A percentile compares a stretch with the other conserved stretches of the same genome.
Conservation (phyloP, 2,797 vertebrate species). For the Myotis pilosus region DNA sequence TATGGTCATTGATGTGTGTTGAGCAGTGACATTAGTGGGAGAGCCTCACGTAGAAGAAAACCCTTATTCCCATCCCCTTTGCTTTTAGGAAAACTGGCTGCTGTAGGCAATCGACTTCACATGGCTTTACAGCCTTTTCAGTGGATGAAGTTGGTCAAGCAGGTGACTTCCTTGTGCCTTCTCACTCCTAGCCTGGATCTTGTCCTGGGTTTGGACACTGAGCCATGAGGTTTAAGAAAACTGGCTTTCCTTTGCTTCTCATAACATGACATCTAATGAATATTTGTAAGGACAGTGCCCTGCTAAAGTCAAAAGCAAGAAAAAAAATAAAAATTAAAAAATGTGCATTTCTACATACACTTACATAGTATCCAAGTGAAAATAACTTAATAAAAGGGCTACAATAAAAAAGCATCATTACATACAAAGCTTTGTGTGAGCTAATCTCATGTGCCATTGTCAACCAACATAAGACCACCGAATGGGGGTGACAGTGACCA, state of each 20-base stretch:
- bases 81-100: not conserved
- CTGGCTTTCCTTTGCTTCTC: not conserved
- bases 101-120: not conserved
- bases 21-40: rapidly evolving
- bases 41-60: not conserved
- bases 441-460: rapidly evolving
- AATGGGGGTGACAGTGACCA: rapidly evolving
- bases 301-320: not conserved
- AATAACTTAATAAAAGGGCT: not conserved
- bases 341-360: rapidly evolving
- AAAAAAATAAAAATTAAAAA: not conserved
- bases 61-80: not conserved
- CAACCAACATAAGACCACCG: no score
- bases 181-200: not conserved
- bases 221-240: not conserved
- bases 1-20: rapidly evolving
- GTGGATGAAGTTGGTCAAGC: not conserved
- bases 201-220: not conserved
- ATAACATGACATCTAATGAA: not conserved
- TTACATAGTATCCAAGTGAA: not conserved
- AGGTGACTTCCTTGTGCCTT: not conserved
- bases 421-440: not conserved
- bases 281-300: not conserved
- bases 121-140: not conserved
- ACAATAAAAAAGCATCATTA: not conserved